Percentiles rank a stretch among this genome's conserved stretches.
These are phyloP conservation scores for Nicator chloris DNA, from an alignment of 2,113 vertebrate genomes.

Conservation along the genomic window DNA sequence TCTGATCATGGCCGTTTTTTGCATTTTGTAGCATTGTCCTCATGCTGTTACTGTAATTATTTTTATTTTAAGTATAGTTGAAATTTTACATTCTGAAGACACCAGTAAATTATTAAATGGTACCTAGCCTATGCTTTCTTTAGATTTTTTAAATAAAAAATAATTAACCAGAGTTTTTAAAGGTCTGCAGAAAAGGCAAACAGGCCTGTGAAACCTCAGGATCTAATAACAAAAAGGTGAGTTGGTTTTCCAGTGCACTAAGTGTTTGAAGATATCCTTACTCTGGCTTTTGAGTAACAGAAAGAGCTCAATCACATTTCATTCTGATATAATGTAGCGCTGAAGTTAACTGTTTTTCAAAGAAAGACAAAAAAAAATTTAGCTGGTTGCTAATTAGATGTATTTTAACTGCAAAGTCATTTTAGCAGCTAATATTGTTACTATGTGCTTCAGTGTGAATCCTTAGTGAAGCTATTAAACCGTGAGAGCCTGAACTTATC, in stretches of 20 bases:
- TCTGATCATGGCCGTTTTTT: background rate
- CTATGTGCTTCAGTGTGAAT: conserved; percentile 60
- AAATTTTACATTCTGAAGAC: conserved; percentile 2
- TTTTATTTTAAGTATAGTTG: background rate
- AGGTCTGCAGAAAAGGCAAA: conserved; percentile 17
- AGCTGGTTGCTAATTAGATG: conserved; percentile 68
- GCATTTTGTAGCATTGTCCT: conserved; percentile 7
- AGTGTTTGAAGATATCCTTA: background rate
- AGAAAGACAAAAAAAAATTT: conserved; percentile 25
- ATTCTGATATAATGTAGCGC: background rate
- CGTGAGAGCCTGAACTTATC: conserved; percentile 35
- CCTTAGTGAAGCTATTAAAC: conserved; percentile 49
- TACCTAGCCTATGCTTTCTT: conserved; percentile 12
- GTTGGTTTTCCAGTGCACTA: background rate
- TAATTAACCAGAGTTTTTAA: conserved; percentile 49
- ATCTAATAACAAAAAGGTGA: conserved; percentile 36
- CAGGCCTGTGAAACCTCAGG: background rate
- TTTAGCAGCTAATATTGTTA: conserved; percentile 69
- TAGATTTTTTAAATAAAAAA: conserved; percentile 32
- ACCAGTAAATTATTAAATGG: conserved; percentile 18
- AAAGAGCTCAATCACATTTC: background rate
- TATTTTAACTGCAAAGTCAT: conserved; percentile 70
- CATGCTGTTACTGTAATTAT: background rate
- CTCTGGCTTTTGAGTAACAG: background rate
- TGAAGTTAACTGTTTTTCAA: conserved; percentile 33